Base-by-base conservation (phyloP, 2,113 vertebrate species). In the zebrafish (Danio rerio) region DNA sequence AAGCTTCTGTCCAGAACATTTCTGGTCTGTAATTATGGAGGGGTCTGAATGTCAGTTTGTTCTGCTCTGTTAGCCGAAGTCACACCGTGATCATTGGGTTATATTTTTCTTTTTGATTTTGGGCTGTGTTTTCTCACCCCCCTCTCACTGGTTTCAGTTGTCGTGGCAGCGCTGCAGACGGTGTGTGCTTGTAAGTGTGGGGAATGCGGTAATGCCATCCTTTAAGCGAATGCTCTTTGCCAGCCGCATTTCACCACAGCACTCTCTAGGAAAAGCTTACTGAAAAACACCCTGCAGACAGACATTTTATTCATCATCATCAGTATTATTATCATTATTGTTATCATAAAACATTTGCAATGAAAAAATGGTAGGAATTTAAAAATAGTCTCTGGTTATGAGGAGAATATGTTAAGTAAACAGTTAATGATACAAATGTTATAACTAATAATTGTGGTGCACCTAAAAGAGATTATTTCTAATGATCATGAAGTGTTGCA, bases 151-250 rank as follows among this genome's bases (percentile, higher is more conserved):
- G 88, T 49, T 62, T 82, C 81, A 78, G 52, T 65, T 85, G 89
- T 58, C 81, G 88, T 91, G 88, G 89, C 90, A 88, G 86, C 86
- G 80, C 82, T 89, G 85, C 88, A 88, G 58, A 85, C 85, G 4
- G 20, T 63, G 12, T 71, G 71, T 53, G 56, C 69, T 52, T 83
- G 62, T 58, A 69, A 53, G 58, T 53, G 52, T 20, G n/a, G 75
- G 65, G 65, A 66, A 49, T 78, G 77, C 77, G 61, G 77, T 79
- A 79, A 79, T 63, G 5, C 77, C 77, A 68, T 42, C 77, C 77
- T 42, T 68, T 68, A 79, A 65, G 15, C 31, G 13, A 79, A 66
- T 52, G 62, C 62, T 79, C 59, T 43, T 53, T 79, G 49, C 62
- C 77, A 66, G 21, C 62, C 21, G 16, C 62, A 66, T 79, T 53